These are phyloP conservation scores for Nomada fabriciana DNA, from an alignment of 2,888 invertebrate genomes.

Conservation along the genomic window DNA sequence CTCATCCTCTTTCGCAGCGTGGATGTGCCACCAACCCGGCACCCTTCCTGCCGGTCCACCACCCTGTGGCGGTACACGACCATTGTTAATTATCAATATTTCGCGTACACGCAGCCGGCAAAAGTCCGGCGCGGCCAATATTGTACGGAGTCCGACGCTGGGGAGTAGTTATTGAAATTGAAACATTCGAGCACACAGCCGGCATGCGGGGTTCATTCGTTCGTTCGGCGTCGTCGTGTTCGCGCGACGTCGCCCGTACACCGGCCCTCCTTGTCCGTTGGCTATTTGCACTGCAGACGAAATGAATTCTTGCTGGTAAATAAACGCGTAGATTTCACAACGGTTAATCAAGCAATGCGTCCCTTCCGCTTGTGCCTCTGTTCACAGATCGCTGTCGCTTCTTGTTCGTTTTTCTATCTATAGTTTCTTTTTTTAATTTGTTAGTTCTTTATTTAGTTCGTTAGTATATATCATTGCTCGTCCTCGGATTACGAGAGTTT, in stretches of 20 bases:
- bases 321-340: constrained; percentile 77
- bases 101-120: constrained; percentile 78
- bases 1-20: constrained; percentile 52
- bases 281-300: constrained; percentile 73
- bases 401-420: not conserved
- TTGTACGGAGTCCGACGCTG: constrained; percentile 79
- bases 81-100: constrained; percentile 85
- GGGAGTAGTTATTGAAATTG: constrained; percentile 85
- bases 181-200: constrained; percentile 82
- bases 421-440: too few species aligned
- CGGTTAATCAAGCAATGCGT: constrained; percentile 75
- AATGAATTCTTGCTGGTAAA: constrained; percentile 77
- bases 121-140: constrained; percentile 76
- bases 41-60: constrained; percentile 67
- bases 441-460: constrained; percentile 34
- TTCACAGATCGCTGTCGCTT: constrained; percentile 26
- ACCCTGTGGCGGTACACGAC: constrained; percentile 76
- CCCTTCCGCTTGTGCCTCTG: constrained; percentile 38
- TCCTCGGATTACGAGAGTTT: constrained; percentile 8
- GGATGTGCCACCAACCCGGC: constrained; percentile 53
- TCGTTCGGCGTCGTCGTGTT: constrained; percentile 58
- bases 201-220: constrained; percentile 67
- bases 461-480: not conserved
- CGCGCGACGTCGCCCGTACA: constrained; percentile 60
- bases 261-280: constrained; percentile 64